Evolutionary conservation across 2,113 vertebrate species (phyloP).

Genomic region (Sebastes fasciatus): DNA sequence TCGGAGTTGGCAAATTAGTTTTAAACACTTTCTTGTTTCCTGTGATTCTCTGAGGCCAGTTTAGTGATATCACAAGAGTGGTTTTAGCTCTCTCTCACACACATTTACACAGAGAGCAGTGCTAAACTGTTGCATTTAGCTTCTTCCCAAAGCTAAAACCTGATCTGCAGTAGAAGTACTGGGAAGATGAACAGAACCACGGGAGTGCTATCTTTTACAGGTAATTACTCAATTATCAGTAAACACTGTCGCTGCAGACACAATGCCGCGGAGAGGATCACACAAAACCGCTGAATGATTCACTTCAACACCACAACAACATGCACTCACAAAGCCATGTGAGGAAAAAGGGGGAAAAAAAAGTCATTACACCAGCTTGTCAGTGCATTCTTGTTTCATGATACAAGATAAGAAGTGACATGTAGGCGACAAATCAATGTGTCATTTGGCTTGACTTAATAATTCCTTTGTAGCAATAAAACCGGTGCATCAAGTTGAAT

Average conservation of each 20-base stretch:
- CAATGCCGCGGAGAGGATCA: constrained; percentile 65
- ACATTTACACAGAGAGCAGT: constrained; percentile 13
- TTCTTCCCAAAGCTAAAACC: constrained; percentile 60
- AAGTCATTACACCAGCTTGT: constrained; percentile 47
- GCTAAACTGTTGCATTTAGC: constrained; percentile 72
- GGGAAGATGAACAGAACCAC: constrained; percentile 66
- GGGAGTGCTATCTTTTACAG: constrained; percentile 80
- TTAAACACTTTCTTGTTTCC: constrained; percentile 48
- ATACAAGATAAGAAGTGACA: background rate
- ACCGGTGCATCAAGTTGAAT: rapidly evolving
- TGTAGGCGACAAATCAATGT: background rate
- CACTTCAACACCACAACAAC: constrained; percentile 53
- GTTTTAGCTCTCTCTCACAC: constrained; percentile 31
- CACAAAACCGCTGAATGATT: constrained; percentile 60
- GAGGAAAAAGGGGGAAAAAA: constrained; percentile 17
- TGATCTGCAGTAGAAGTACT: constrained; percentile 51
- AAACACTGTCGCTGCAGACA: constrained; percentile 77
- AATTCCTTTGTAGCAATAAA: background rate
- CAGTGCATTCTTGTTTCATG: constrained; percentile 10
- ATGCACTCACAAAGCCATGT: constrained; percentile 30
- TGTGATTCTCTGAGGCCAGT: constrained; percentile 43
- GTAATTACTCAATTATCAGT: constrained; percentile 83
- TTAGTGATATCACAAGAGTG: constrained; percentile 19
- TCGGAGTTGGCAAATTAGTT: constrained; percentile 46
- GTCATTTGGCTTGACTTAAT: background rate